These are phyloP conservation scores for Cladorhizidae sp. DNA, from an alignment of 37 sponge, comb jelly and placozoan genomes.

Conservation along the genomic window DNA sequence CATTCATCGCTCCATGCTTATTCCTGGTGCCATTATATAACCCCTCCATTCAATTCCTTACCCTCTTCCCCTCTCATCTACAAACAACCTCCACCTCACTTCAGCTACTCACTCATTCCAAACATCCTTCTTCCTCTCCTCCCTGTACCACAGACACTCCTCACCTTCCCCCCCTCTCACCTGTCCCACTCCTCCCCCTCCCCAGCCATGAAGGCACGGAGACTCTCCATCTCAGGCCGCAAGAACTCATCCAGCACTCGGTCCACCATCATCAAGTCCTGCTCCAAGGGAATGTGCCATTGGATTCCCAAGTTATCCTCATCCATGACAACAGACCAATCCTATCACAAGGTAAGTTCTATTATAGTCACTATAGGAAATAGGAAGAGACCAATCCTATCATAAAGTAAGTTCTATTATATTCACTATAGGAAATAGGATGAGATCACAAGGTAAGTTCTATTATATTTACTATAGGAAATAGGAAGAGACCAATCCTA, in stretches of 20 bases:
- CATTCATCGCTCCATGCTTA: not conserved
- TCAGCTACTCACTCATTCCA: too few relatives aligned
- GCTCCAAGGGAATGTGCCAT: slow-evolving; percentile 73
- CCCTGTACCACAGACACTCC: not conserved
- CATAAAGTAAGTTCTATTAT: too few relatives aligned
- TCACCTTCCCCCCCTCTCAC: not conserved
- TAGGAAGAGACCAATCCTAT: too few relatives aligned
- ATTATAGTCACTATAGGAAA: too few relatives aligned
- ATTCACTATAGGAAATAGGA: too few relatives aligned
- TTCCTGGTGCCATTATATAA: too few relatives aligned
- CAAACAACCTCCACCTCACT: too few relatives aligned
- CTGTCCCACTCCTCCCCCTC: not conserved
- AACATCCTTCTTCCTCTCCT: not conserved
- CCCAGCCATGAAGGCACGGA: slow-evolving; percentile 47
- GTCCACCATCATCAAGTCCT: slow-evolving; percentile 65
- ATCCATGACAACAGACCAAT: slow-evolving; percentile 63
- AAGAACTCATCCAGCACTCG: slow-evolving; percentile 65
- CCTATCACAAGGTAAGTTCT: slow-evolving; percentile 26
- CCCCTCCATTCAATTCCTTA: too few relatives aligned
- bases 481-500: too few relatives aligned
- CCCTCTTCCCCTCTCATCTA: too few relatives aligned
- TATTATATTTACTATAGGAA: too few relatives aligned
- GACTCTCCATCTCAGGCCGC: slow-evolving; percentile 59
- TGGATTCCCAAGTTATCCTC: slow-evolving; percentile 35
- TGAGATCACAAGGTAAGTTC: too few relatives aligned